Base-by-base conservation (phyloP, 92 coral and sea anemone genomes). In the Epizoanthus illoricatus region DNA sequence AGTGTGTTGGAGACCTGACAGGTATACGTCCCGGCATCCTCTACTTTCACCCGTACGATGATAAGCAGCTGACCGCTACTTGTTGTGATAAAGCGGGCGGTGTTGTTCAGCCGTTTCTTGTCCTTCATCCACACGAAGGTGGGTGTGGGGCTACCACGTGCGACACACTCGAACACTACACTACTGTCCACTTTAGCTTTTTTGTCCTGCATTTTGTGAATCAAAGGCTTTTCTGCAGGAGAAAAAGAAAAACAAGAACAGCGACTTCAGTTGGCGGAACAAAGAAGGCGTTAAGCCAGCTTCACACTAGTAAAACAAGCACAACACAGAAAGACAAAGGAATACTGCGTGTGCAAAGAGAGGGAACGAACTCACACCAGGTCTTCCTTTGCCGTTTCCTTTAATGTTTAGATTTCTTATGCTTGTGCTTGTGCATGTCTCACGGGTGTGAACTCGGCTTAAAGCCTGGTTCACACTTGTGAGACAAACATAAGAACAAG, bases 1-100 rank as follows among this genome's bases (percentile, higher is more conserved):
- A 87, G 83, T 5, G 90, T 65, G 84, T 93, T 93, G 3, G 97
- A 36, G 8, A 90, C 97, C 56, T 85, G 87, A 74, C 97, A 93
- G 3, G 88, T 74, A 62, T 93, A 93, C 7, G 80, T 79, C 3
- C 91, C 97, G 0, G 73, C 89, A 73, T 93, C 94, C 33, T 86
- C 84, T 40, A 56, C 80, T 41, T 81, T 59, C 0, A 85, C 89
- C 69, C 84, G 85, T 10, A 89, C 75, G n/a, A 93, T 86, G 39
- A 91, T 84, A 18, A 91, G 88, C 57, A 90, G 64, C 62, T 93
- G 97, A n/a, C 97, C 94, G 17, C 79, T 41, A 65, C 76, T 60
- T 13, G 94, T 85, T 13, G 86, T 76, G 71, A 90, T 72, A 47
- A 93, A 85, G 54, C 90, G 89, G 15, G 82, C 74, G 70, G 85